A percentile compares a stretch with the other conserved stretches of the same genome.
These are phyloP conservation scores for Cheilinus undulatus DNA, from an alignment of 2,113 vertebrate species.

Conservation along the genomic window DNA sequence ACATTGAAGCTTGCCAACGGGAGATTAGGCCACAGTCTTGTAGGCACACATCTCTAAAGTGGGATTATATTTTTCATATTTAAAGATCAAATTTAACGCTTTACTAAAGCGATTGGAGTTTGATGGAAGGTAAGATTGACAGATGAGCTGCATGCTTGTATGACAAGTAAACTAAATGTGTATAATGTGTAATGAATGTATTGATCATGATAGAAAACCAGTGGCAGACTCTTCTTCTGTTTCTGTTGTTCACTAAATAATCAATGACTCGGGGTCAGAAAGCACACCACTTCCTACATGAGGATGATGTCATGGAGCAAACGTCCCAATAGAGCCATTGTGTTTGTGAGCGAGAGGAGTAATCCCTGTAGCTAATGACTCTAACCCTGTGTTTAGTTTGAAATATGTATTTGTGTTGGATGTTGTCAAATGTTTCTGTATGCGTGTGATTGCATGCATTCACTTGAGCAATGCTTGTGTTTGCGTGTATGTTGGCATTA, in stretches of 20 bases:
- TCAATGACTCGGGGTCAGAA: slow-evolving; percentile 34
- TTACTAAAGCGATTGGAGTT: background rate
- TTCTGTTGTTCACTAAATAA: slow-evolving; percentile 56
- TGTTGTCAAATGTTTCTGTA: slow-evolving; percentile 12
- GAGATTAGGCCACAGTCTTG: slow-evolving; percentile 34
- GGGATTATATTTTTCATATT: slow-evolving; percentile 27
- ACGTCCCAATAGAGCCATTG: slow-evolving; percentile 47
- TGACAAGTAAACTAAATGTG: background rate
- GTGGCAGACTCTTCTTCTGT: slow-evolving; percentile 32
- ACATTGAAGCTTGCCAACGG: slow-evolving; percentile 34
- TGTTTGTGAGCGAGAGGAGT: slow-evolving; percentile 52
- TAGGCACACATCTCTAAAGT: slow-evolving; percentile 14
- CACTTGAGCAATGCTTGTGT: background rate
- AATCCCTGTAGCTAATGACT: slow-evolving; percentile 6
- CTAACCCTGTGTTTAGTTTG: slow-evolving; percentile 31
- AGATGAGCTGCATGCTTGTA: slow-evolving; percentile 10
- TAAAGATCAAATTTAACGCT: background rate
- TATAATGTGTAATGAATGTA: slow-evolving; percentile 10
- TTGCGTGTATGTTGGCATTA: background rate
- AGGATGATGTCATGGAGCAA: slow-evolving; percentile 49
- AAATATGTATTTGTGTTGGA: slow-evolving; percentile 37
- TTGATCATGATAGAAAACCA: slow-evolving; percentile 33
- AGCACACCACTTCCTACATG: slow-evolving; percentile 33
- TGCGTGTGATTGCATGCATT: background rate
- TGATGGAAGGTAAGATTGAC: slow-evolving; percentile 1